A percentile compares a stretch with the other conserved stretches of the same genome.
Evolutionary conservation across 2,113 vertebrate species (phyloP).

Genomic region (western clawed frog (Xenopus tropicalis)): DNA sequence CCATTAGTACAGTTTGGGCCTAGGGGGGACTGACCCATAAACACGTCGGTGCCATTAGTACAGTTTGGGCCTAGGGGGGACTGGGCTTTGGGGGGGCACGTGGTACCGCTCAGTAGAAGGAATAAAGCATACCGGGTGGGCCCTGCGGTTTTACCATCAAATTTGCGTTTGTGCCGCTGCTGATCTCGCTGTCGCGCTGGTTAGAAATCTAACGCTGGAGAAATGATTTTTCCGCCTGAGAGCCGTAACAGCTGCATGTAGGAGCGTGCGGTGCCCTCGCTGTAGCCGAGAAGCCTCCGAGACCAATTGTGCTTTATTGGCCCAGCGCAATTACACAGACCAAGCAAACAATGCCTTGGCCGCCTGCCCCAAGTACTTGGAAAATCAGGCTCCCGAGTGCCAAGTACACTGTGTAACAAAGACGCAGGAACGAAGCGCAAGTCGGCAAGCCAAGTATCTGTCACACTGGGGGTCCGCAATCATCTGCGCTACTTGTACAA

Average conservation of each 20-base stretch:
- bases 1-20: too few species aligned
- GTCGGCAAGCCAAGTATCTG: constrained; percentile 48
- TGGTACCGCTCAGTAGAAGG: too few species aligned
- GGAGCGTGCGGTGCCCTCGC: constrained; percentile 4
- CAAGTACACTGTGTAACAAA: constrained; percentile 55
- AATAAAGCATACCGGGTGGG: too few species aligned
- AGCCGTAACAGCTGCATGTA: not conserved
- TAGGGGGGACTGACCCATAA: too few species aligned
- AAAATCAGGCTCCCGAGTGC: constrained; percentile 49
- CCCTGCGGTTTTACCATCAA: too few species aligned
- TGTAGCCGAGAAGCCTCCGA: constrained; percentile 8
- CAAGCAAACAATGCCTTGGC: constrained; percentile 49
- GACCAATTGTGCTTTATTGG: constrained; percentile 40
- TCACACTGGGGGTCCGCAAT: constrained; percentile 54
- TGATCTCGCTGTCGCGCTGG: too few species aligned
- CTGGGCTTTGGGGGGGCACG: too few species aligned
- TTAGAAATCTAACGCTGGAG: not conserved
- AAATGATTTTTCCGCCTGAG: not conserved
- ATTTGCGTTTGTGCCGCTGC: too few species aligned
- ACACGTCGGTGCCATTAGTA: too few species aligned
- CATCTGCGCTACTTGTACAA: constrained; percentile 35
- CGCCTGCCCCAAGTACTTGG: constrained; percentile 49
- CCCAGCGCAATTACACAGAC: constrained; percentile 43
- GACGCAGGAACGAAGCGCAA: constrained; percentile 48
- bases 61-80: too few species aligned